Conservation (phyloP, 2,113 vertebrate species). For the Clinocottus analis region DNA sequence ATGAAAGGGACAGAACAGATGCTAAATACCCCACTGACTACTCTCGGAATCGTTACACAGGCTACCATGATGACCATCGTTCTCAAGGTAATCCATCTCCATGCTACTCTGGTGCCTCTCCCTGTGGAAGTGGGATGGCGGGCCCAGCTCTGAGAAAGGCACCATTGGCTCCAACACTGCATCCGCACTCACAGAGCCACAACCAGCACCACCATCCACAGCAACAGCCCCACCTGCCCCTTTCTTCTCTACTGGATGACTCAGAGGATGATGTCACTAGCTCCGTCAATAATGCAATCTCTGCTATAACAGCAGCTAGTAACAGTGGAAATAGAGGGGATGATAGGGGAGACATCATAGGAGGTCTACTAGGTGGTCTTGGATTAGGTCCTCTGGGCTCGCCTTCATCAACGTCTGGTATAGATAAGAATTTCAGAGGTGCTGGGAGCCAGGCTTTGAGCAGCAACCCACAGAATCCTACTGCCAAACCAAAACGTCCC, state of each 20-base stretch:
- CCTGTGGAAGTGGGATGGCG: slow-evolving; percentile 85
- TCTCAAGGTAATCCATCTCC: slow-evolving; percentile 85
- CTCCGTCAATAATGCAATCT: slow-evolving; percentile 86
- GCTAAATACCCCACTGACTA: slow-evolving; percentile 84
- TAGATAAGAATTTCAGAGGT: slow-evolving; percentile 83
- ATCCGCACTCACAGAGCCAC: slow-evolving; percentile 86
- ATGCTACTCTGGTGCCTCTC: slow-evolving; percentile 84
- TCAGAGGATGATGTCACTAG: slow-evolving; percentile 88
- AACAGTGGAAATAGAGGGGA: slow-evolving; percentile 82
- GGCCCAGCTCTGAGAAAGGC: slow-evolving; percentile 86
- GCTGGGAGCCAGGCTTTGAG: slow-evolving; percentile 76
- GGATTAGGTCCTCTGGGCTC: slow-evolving; percentile 83
- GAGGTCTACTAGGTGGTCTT: slow-evolving; percentile 85
- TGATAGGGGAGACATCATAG: slow-evolving; percentile 85
- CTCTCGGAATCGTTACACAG: slow-evolving; percentile 87
- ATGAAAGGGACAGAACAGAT: slow-evolving; percentile 83
- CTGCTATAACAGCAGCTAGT: slow-evolving; percentile 84
- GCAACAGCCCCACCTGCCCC: slow-evolving; percentile 85
- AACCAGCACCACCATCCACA: slow-evolving; percentile 83
- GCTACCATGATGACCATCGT: slow-evolving; percentile 86
- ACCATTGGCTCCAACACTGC: slow-evolving; percentile 85
- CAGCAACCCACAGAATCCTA: slow-evolving; percentile 77
- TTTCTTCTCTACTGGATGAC: slow-evolving; percentile 86
- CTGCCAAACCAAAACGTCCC: slow-evolving; percentile 83
- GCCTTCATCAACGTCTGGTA: slow-evolving; percentile 80